Percentiles rank a stretch among this genome's conserved stretches.
phyloP scores from a whole-genome alignment of 2,113 vertebrate species.

The Perca flavescens region DNA sequence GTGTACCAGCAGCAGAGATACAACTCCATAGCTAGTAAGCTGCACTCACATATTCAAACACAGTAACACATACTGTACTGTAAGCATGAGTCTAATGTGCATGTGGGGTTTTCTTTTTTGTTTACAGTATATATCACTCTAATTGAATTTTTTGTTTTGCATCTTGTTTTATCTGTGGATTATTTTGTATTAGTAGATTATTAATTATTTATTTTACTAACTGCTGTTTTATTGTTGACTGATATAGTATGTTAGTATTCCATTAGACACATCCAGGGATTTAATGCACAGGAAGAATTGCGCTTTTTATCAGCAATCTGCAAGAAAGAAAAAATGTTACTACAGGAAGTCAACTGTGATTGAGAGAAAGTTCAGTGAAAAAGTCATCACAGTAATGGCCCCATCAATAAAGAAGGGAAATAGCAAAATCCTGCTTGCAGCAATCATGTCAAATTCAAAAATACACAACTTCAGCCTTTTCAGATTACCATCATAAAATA shows the following conservation, averaged over 20 bases:
- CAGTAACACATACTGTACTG: not conserved
- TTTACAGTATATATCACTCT: not conserved
- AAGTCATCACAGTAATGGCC: no score
- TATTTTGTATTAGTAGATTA: not conserved
- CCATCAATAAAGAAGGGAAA: not conserved
- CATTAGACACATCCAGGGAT: not conserved
- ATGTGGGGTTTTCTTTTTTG: not conserved
- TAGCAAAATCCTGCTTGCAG: not conserved
- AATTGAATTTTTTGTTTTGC: not conserved
- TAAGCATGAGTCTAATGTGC: not conserved
- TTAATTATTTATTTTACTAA: not conserved
- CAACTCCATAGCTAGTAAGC: constrained; percentile 75
- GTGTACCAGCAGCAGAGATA: constrained; percentile 84
- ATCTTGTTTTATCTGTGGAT: not conserved
- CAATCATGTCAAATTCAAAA: not conserved
- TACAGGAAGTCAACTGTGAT: not conserved
- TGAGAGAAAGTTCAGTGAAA: not conserved
- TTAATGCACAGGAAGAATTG: no score
- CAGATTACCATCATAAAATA: not conserved
- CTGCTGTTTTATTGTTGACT: not conserved
- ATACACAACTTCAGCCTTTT: not conserved
- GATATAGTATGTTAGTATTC: not conserved
- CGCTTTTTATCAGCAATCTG: not conserved
- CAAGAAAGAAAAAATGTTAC: not conserved
- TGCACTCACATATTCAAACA: constrained; percentile 4